Conservation (phyloP, 2,888 invertebrate genomes). For the Galerucella nymphaeae region DNA sequence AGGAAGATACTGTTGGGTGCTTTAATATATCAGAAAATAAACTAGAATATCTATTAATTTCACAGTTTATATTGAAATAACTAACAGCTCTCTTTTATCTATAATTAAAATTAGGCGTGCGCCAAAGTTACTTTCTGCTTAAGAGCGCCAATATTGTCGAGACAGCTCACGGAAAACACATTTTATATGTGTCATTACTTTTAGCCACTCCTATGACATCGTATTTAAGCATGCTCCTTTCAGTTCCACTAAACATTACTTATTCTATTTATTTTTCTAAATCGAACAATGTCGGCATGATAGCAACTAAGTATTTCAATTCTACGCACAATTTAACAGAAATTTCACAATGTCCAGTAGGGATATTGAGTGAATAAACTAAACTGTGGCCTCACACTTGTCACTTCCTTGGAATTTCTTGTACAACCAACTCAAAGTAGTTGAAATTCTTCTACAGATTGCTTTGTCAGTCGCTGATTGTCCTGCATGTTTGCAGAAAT, state of each 20-base stretch:
- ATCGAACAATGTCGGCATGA: neutral
- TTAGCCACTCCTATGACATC: too few relatives aligned
- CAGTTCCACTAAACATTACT: neutral
- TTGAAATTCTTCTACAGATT: conserved; percentile 21
- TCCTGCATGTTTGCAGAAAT: conserved; percentile 19
- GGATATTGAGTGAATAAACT: conserved; percentile 9
- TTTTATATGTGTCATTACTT: too few relatives aligned
- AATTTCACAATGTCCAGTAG: conserved; percentile 11
- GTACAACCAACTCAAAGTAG: conserved; percentile 10
- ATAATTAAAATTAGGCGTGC: too few relatives aligned
- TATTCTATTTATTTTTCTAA: neutral
- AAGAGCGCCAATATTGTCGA: too few relatives aligned
- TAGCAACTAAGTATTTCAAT: neutral
- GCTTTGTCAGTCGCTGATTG: conserved; percentile 7
- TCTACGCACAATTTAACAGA: conserved; percentile 8
- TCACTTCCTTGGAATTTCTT: conserved; percentile 20
- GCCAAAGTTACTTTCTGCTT: too few relatives aligned
- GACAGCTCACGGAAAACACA: too few relatives aligned
- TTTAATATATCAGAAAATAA: too few relatives aligned
- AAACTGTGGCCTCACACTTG: conserved; percentile 12
- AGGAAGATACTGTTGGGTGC: too few relatives aligned
- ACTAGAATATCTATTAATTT: too few relatives aligned
- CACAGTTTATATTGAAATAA: too few relatives aligned
- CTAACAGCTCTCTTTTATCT: too few relatives aligned
- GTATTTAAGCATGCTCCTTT: neutral